Evolutionary conservation across 2,888 invertebrate genomes (phyloP), one percentile per base, ranked within the genome.

Genomic region (Limnephilus auricula): DNA sequence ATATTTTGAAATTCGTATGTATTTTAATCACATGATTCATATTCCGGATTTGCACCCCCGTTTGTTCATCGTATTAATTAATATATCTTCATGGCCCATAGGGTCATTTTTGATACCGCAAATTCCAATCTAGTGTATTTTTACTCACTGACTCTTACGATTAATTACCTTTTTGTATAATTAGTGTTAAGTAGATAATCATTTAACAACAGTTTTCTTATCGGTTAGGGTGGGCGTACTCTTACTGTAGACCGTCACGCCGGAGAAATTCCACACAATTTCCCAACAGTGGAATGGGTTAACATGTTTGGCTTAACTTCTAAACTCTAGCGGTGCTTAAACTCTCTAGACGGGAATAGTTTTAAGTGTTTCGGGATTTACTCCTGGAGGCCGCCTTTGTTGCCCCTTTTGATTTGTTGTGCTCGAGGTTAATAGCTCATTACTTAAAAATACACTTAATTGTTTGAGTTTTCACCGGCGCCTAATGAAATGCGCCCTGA

Each of bases 351-450:
- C 87, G 32, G n/a, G 31, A 50, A 87, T 87, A 87, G 87, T 87
- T 87, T 87, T 87, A 87, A 87, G 87, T 87, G 87, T 87, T 87
- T 87, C 87, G 12, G 87, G 87, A 87, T 87, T 78, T 78, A 87
- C 87, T 87, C 86, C 31, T 30, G 32, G 13, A 25, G 31, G n/a
- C 65, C 18, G 50, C 87, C 34, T 87, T 50, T 87, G 87, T 87
- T 65, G 50, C 32, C 65, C 13, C n/a, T 78, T 87, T 34, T 50
- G 86, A 86, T 86, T 86, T 30, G 84, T 37, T 50, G 15, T 87
- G 30, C n/a, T 30, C 34, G 78, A 13, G 86, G 31, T 78, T 78
- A 65, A 31, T 65, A 65, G 78, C 65, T 78, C 87, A 87, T 87
- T 87, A 87, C 32, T 50, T 65, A n/a, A 65, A 65, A 65, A 65